Evolutionary conservation across 2,888 invertebrate genomes (phyloP).

Genomic region (Tiliacea aurago): DNA sequence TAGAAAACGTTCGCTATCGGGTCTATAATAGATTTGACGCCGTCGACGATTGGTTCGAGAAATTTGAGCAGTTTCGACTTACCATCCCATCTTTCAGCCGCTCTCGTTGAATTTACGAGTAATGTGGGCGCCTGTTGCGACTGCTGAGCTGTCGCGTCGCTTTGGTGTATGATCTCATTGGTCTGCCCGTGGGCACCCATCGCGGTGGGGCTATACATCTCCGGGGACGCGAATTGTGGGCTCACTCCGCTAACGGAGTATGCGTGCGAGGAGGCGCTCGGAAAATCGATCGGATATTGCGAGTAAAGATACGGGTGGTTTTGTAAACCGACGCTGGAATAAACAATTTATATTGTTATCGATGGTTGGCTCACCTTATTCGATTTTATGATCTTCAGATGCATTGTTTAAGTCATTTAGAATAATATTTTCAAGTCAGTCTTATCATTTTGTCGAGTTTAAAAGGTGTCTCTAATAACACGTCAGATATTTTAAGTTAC

Average conservation of each 20-base stretch:
- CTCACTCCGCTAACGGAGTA: slow-evolving; percentile 89
- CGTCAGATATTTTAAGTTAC: background rate
- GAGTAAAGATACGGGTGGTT: slow-evolving; percentile 89
- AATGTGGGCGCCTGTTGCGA: slow-evolving; percentile 87
- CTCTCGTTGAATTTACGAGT: slow-evolving; percentile 84
- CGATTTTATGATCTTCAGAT: background rate
- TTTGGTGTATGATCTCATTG: slow-evolving; percentile 85
- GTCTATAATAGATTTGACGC: slow-evolving; percentile 81
- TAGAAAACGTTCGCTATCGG: slow-evolving; percentile 86
- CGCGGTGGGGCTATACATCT: slow-evolving; percentile 87
- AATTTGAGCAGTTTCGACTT: slow-evolving; percentile 87
- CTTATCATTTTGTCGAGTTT: background rate
- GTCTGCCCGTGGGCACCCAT: slow-evolving; percentile 82
- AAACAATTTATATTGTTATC: slow-evolving; percentile 77
- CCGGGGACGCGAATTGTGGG: slow-evolving; percentile 87
- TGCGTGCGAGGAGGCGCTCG: slow-evolving; percentile 89
- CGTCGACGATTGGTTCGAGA: slow-evolving; percentile 85
- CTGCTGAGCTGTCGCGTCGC: slow-evolving; percentile 88
- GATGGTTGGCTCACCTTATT: slow-evolving; percentile 46
- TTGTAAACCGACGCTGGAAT: slow-evolving; percentile 89
- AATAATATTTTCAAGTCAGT: slow-evolving; percentile 20
- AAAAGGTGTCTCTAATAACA: background rate
- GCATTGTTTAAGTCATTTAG: background rate
- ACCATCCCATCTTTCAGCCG: slow-evolving; percentile 89
- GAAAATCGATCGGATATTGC: slow-evolving; percentile 90